Conservation (phyloP, 2,888 invertebrate species). For the Drosophila pullipes region DNA sequence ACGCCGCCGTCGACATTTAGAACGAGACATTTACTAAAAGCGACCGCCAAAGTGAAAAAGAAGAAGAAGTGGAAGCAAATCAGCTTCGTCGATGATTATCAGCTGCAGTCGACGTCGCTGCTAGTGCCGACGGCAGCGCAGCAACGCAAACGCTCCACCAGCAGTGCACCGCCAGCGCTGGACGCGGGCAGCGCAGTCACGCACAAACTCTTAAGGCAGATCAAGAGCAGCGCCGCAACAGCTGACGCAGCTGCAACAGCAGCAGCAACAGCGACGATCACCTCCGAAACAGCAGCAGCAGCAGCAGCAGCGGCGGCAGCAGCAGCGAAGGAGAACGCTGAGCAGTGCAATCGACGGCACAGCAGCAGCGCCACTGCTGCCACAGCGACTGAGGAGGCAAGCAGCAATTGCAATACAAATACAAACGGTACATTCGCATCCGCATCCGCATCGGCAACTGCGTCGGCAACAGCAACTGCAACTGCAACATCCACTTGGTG, state of each 20-base stretch:
- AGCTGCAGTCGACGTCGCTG: conserved; percentile 56
- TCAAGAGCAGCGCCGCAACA: conserved; percentile 25
- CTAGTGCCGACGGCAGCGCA: conserved; percentile 43
- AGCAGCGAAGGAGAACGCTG: conserved; percentile 29
- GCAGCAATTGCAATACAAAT: conserved; percentile 41
- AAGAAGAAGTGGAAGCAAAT: conserved; percentile 82
- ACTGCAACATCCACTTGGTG: conserved; percentile 78
- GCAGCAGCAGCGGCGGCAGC: conserved; percentile 59
- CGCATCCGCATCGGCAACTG: conserved; percentile 36
- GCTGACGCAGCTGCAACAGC: conserved; percentile 74
- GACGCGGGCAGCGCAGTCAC: conserved; percentile 33
- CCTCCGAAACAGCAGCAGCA: conserved; percentile 66
- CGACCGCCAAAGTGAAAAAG: conserved; percentile 80
- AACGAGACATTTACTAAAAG: conserved; percentile 75
- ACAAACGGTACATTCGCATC: conserved; percentile 34
- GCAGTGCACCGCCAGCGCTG: conserved; percentile 75
- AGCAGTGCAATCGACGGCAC: conserved; percentile 40
- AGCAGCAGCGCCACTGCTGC: conserved; percentile 64
- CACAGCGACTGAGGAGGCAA: conserved; percentile 60
- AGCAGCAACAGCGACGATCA: conserved; percentile 79
- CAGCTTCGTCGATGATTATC: conserved; percentile 69
- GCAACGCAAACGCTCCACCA: conserved; percentile 70
- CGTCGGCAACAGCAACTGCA: conserved; percentile 60
- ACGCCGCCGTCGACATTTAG: conserved; percentile 58
- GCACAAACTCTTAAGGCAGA: conserved; percentile 58